A percentile compares a stretch with the other conserved stretches of the same genome.
Conservation (phyloP, 2,797 vertebrate species). For the Poecilia picta region DNA sequence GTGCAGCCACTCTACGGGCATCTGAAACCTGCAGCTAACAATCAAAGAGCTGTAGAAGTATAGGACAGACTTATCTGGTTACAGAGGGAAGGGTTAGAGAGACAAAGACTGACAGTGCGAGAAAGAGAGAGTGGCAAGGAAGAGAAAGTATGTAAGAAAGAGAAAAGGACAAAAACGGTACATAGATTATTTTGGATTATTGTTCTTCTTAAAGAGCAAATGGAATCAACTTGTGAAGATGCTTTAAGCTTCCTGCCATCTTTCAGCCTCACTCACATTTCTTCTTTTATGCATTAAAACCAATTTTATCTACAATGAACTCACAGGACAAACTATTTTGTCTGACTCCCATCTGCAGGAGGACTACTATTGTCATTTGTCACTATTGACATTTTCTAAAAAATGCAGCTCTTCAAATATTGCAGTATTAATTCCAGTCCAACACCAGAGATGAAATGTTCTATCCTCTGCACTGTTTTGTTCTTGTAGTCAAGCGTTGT, state of each 20-base stretch:
- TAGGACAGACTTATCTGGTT: slow-evolving; percentile 80
- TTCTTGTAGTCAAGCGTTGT: not conserved
- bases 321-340: slow-evolving; percentile 22
- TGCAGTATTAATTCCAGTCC: not conserved
- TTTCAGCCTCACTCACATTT: slow-evolving; percentile 37
- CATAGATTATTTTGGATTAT: slow-evolving; percentile 44
- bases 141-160: slow-evolving; percentile 50
- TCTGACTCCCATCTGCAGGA: slow-evolving; percentile 14
- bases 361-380: slow-evolving; percentile 4
- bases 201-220: slow-evolving; percentile 13
- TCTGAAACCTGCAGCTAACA: slow-evolving; percentile 83
- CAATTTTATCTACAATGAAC: slow-evolving; percentile 31
- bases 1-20: slow-evolving; percentile 76
- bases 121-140: slow-evolving; percentile 41
- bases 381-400: slow-evolving; percentile 15
- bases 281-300: slow-evolving; percentile 46
- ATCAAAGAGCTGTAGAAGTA: slow-evolving; percentile 80
- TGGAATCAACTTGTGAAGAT: not conserved
- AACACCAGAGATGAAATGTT: not conserved
- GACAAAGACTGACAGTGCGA: slow-evolving; percentile 69
- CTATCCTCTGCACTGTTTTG: not conserved
- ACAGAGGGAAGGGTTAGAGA: slow-evolving; percentile 72
- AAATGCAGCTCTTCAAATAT: slow-evolving; percentile 2
- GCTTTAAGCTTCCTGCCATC: not conserved
- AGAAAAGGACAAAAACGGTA: slow-evolving; percentile 50